phyloP scores from a whole-genome alignment of 2,797 vertebrate genomes.

The Halcyon badia region DNA sequence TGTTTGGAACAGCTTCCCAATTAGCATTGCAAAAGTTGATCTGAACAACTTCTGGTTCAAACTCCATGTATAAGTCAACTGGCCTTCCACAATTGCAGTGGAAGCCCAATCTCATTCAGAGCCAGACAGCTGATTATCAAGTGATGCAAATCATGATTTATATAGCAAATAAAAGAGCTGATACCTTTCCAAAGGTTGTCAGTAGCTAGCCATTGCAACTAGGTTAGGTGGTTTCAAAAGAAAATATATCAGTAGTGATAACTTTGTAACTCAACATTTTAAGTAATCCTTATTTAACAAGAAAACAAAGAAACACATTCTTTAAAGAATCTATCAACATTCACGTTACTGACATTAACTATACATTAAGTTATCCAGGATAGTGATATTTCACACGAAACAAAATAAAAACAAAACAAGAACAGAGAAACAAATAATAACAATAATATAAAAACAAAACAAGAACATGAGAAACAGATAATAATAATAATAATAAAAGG shows the following conservation, averaged over 20 bases:
- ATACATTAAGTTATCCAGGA: neutral
- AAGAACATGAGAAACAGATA: neutral
- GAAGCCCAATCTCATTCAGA: neutral
- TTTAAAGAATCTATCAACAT: neutral
- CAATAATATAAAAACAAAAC: neutral
- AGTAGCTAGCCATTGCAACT: neutral
- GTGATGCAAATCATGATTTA: neutral
- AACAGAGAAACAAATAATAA: neutral
- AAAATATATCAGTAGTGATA: neutral
- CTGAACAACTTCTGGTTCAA: neutral
- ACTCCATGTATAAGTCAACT: neutral
- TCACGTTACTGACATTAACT: neutral
- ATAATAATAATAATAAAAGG: neutral
- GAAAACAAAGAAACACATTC: neutral
- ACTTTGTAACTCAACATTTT: neutral
- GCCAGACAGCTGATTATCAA: neutral
- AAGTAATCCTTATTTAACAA: neutral
- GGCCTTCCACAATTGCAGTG: neutral
- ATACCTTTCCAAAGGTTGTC: neutral
- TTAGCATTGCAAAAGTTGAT: neutral
- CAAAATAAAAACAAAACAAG: too few species aligned
- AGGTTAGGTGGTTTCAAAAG: neutral
- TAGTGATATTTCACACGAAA: neutral
- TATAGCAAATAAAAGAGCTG: neutral
- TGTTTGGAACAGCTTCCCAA: neutral